Percentiles rank a stretch among this genome's conserved stretches.
Evolutionary conservation across 2,888 invertebrate genomes (phyloP).

Genomic region (Dione vanillae): DNA sequence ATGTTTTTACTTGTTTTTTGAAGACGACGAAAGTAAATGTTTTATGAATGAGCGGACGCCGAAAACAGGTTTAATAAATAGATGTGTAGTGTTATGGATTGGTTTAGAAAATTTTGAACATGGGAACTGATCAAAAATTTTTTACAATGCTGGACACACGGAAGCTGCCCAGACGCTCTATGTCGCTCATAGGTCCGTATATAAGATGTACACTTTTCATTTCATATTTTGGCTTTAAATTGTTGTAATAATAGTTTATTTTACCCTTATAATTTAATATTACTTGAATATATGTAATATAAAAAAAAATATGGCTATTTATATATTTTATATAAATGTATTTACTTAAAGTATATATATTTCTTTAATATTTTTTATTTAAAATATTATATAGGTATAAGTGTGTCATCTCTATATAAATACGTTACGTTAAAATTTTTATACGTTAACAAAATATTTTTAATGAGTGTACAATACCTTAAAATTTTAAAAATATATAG

Average conservation of each 20-base stretch:
- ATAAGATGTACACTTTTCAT: constrained; percentile 15
- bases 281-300: no score
- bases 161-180: constrained; percentile 74
- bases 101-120: constrained; percentile 64
- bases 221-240: constrained; percentile 2
- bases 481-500: no score
- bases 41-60: constrained; percentile 69
- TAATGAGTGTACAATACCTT: no score
- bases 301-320: no score
- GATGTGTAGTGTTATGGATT: constrained; percentile 77
- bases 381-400: no score
- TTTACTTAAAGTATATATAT: no score
- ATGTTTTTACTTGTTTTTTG: constrained; percentile 61
- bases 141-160: constrained; percentile 76
- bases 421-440: no score
- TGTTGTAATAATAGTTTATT: background rate
- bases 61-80: constrained; percentile 71
- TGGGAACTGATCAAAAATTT: constrained; percentile 60
- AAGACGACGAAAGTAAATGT: constrained; percentile 70
- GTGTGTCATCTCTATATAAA: no score
- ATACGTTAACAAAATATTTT: no score
- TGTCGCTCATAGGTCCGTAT: constrained; percentile 77
- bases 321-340: no score
- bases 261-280: background rate
- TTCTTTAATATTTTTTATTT: no score